Base-by-base conservation (phyloP, 2,888 invertebrate species). In the Tinea semifulvella region DNA sequence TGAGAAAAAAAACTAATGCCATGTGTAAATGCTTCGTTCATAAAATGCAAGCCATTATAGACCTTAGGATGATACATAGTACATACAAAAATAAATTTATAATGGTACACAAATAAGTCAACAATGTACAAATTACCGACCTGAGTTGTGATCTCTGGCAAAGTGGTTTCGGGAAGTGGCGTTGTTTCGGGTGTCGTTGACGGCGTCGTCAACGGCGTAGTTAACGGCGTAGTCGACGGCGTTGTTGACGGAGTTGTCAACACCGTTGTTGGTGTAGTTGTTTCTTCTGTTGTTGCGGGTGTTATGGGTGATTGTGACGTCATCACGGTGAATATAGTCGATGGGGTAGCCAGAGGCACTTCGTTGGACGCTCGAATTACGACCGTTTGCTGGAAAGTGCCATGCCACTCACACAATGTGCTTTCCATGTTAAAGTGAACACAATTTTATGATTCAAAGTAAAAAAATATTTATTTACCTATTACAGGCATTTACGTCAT, bases 301-400 rank as follows among this genome's bases (percentile, higher is more conserved):
- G 53, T 19, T 1, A 55, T 40, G 13, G 57, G 47, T 3, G 54
- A 42, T 63, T 42, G 70, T 58, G 48, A 58, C 50, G 52, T 56
- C 49, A 49, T 54, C 50, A 54, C 63, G 58, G 57, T 63, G 60
- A 57, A 65, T 58, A 54, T 59, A 49, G 60, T 56, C 19, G 59
- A 53, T 20, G 63, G 56, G 19, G 72, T 61, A 53, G 65, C 51
- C 55, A 58, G 57, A 11, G 71, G 77, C 45, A 71, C 59, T 62
- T 76, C 77, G 64, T 74, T 73, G 52, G 80, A 74, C 53, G 69
- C 74, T 54, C 73, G 75, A 56, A 80, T 79, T 63, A 75, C 70
- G 59, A 80, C 76, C 50, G 80, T 80, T 65, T 77, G 80, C 80
- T 80, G 80, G 10, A 79, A 80, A 77, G 79, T 76, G 77, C 69